Percentiles rank a stretch among this genome's conserved stretches.
Evolutionary conservation across 1,140 invertebrate species (phyloP).

Genomic region (Hylaeus anthracinus): DNA sequence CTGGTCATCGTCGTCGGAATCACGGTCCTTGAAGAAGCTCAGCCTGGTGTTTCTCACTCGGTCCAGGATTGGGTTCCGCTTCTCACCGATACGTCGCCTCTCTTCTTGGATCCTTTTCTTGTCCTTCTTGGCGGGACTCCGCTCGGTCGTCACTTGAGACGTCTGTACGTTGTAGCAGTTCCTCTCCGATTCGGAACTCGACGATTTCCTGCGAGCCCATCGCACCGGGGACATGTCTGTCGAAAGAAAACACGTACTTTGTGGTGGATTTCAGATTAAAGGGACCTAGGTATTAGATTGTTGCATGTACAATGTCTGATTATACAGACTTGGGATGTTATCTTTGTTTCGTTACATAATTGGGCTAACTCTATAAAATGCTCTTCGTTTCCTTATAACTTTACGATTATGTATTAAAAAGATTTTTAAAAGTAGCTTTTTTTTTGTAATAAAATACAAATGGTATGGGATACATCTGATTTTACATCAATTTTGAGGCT

Average conservation of each 20-base stretch:
- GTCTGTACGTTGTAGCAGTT: conserved; percentile 85
- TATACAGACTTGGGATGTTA: no score
- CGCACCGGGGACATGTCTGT: conserved; percentile 86
- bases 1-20: conserved; percentile 78
- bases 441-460: no score
- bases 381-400: no score
- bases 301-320: no score
- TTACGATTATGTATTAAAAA: no score
- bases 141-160: conserved; percentile 78
- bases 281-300: neutral
- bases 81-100: conserved; percentile 83
- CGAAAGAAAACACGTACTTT: conserved; percentile 59
- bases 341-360: no score
- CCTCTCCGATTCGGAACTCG: conserved; percentile 85
- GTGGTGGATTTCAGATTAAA: neutral
- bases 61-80: conserved; percentile 86
- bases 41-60: conserved; percentile 87
- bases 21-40: conserved; percentile 84
- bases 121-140: conserved; percentile 75
- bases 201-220: conserved; percentile 85
- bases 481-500: no score
- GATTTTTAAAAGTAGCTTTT: no score
- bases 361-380: no score
- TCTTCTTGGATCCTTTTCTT: conserved; percentile 77
- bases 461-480: no score